Evolutionary conservation across 2,888 invertebrate species (phyloP).

Genomic region (Drosophila putrida): DNA sequence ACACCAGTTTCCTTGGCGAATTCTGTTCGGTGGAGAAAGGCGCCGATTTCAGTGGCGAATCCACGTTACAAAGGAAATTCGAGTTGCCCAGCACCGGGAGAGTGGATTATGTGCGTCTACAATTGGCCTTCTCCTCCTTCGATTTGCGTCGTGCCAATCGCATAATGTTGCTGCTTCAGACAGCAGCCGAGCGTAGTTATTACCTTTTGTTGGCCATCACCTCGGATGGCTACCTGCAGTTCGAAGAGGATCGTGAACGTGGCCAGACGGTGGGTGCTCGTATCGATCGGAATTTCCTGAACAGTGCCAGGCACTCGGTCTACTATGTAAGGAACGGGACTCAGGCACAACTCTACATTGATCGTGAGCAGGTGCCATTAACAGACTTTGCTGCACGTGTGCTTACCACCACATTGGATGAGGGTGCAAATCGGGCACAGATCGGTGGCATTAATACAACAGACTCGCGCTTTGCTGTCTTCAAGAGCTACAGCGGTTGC

Average conservation of each 20-base stretch:
- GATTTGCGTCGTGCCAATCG: slow-evolving; percentile 92
- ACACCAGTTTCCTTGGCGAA: slow-evolving; percentile 95
- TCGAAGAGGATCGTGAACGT: slow-evolving; percentile 93
- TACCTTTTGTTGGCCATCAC: slow-evolving; percentile 93
- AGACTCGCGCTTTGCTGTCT: slow-evolving; percentile 92
- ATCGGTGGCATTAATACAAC: slow-evolving; percentile 94
- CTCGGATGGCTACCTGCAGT: slow-evolving; percentile 92
- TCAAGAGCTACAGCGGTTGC: slow-evolving; percentile 95
- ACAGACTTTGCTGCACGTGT: slow-evolving; percentile 89
- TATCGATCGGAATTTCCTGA: slow-evolving; percentile 92
- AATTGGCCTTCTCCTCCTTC: slow-evolving; percentile 94
- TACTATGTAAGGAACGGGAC: slow-evolving; percentile 89
- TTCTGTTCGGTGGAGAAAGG: slow-evolving; percentile 95
- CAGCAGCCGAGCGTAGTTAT: slow-evolving; percentile 93
- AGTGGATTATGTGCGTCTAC: slow-evolving; percentile 92
- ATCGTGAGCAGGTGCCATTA: slow-evolving; percentile 91
- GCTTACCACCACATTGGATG: slow-evolving; percentile 88
- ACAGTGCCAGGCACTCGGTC: slow-evolving; percentile 92
- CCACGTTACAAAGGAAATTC: slow-evolving; percentile 92
- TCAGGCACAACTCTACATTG: slow-evolving; percentile 90
- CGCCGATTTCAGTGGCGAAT: slow-evolving; percentile 95
- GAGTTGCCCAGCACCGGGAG: slow-evolving; percentile 88
- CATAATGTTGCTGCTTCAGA: slow-evolving; percentile 92
- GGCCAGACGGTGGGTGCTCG: slow-evolving; percentile 89
- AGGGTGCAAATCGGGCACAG: slow-evolving; percentile 93